Evolutionary conservation across 2,888 invertebrate genomes (phyloP).

Genomic region (Melanchra persicariae): DNA sequence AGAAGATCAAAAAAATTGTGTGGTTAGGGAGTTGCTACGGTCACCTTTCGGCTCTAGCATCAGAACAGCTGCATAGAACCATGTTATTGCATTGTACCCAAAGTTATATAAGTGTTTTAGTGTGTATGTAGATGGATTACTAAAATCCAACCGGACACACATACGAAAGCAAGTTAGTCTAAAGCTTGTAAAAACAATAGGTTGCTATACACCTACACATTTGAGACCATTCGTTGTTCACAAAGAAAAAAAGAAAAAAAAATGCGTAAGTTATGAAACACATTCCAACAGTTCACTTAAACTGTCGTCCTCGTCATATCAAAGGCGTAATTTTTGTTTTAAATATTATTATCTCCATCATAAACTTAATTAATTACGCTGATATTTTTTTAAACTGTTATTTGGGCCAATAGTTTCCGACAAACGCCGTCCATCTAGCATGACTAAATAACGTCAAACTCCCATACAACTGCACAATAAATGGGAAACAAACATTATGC

Average conservation of each 20-base stretch:
- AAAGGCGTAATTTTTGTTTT: constrained; percentile 48
- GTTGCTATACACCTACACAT: background rate
- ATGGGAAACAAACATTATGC: constrained; percentile 55
- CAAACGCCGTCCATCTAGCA: constrained; percentile 68
- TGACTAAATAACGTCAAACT: constrained; percentile 66
- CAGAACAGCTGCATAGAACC: too few species aligned
- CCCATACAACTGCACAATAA: constrained; percentile 72
- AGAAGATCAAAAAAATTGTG: too few species aligned
- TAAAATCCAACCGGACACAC: too few species aligned
- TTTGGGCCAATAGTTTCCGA: constrained; percentile 59
- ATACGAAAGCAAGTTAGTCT: too few species aligned
- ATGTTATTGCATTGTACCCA: too few species aligned
- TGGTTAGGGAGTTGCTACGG: too few species aligned
- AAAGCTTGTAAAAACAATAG: background rate
- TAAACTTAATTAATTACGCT: constrained; percentile 44
- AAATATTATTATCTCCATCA: constrained; percentile 32
- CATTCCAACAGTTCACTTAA: background rate
- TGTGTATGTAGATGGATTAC: too few species aligned
- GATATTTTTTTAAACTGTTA: constrained; percentile 53
- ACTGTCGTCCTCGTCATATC: constrained; percentile 25
- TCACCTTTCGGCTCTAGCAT: too few species aligned
- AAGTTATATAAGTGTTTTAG: too few species aligned
- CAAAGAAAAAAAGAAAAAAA: background rate
- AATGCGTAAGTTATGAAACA: background rate
- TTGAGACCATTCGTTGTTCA: too few species aligned